Conservation (phyloP, 1,140 invertebrate genomes). For the Triops longicaudatus region DNA sequence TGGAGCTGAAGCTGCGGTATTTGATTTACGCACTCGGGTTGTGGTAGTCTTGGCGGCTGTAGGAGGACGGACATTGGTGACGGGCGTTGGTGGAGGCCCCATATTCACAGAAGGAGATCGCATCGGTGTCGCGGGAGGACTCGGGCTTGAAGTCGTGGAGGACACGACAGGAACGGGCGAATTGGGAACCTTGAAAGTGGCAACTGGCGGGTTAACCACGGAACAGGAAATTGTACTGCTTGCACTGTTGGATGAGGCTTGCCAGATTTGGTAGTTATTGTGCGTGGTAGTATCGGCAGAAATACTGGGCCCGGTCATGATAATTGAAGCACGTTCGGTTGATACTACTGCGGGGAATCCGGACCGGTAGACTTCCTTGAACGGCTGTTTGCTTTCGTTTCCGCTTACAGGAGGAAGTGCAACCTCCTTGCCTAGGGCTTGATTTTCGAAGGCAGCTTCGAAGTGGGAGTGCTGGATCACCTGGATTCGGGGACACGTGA, state of each 20-base stretch:
- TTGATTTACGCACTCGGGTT: constrained; percentile 24
- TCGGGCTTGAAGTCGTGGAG: constrained; percentile 24
- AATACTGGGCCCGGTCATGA: not conserved
- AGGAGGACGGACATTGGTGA: not conserved
- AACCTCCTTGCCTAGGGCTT: not conserved
- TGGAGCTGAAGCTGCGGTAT: not conserved
- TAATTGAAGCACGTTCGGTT: not conserved
- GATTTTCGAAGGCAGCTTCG: not conserved
- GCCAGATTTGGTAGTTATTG: not conserved
- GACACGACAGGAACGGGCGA: constrained; percentile 22
- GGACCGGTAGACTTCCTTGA: not conserved
- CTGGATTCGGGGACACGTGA: constrained; percentile 4
- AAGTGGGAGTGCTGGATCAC: not conserved
- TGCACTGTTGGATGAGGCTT: not conserved
- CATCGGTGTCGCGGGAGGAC: not conserved
- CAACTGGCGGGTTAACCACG: not conserved
- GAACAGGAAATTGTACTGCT: not conserved
- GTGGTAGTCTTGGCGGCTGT: not conserved
- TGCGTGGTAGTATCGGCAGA: not conserved
- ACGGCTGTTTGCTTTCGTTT: not conserved
- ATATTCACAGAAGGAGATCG: not conserved
- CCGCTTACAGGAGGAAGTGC: not conserved
- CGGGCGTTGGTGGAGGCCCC: constrained; percentile 18
- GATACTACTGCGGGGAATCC: not conserved
- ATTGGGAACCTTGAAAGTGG: constrained; percentile 4